These are phyloP conservation scores for Spilogale gracilis DNA, from an alignment of 2,113 vertebrate genomes.

Conservation along the genomic window DNA sequence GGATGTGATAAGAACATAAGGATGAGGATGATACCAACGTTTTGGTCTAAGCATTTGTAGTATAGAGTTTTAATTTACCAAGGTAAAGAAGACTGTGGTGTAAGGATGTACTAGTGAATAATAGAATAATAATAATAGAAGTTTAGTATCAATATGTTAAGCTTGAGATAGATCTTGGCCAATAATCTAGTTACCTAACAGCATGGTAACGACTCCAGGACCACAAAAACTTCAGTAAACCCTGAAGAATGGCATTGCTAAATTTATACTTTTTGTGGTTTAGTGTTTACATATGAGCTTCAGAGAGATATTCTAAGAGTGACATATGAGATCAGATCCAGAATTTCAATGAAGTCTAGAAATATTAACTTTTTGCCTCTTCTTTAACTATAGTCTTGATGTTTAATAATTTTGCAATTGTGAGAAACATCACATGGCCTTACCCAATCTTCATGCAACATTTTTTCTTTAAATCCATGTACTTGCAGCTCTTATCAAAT, in stretches of 20 bases:
- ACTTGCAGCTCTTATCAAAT: neutral
- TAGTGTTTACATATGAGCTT: neutral
- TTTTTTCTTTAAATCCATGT: neutral
- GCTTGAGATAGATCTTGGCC: neutral
- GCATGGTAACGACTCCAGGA: neutral
- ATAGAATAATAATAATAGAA: neutral
- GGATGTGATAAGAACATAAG: neutral
- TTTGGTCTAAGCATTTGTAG: neutral
- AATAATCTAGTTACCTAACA: neutral
- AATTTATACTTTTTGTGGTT: neutral
- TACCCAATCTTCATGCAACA: neutral
- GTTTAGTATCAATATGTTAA: neutral
- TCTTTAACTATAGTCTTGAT: neutral
- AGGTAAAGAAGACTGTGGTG: neutral
- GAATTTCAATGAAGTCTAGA: neutral
- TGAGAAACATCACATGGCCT: neutral
- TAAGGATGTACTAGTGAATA: neutral
- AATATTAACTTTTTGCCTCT: neutral
- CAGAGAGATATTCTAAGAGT: neutral
- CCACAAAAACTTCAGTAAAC: neutral
- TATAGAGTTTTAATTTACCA: neutral
- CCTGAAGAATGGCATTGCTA: neutral
- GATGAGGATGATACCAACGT: neutral
- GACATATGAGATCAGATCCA: neutral
- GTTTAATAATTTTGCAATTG: neutral